Conservation (phyloP, 2,113 vertebrate species). For the Anguilla japonica region DNA sequence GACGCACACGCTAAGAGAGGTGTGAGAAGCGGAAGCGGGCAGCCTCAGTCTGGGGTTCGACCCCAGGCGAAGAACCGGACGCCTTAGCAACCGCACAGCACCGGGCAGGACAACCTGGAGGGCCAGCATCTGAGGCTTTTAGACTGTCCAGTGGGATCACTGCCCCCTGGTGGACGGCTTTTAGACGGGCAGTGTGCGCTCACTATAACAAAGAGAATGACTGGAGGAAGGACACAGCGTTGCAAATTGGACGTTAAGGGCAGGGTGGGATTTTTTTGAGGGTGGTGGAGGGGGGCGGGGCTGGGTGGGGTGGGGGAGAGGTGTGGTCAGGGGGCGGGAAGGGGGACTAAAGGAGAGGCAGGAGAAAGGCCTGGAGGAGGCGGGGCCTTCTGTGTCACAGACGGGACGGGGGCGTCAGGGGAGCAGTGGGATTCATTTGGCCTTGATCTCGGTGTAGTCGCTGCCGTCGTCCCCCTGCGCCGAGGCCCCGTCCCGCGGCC, state of each 20-base stretch:
- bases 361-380: not conserved
- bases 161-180: not conserved
- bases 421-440: slow-evolving; percentile 79
- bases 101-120: not conserved
- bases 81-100: no score
- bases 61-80: no score
- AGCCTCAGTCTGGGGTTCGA: no score
- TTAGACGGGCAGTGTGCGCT: no score
- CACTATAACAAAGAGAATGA: not conserved
- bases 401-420: slow-evolving; percentile 71
- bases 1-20: not conserved
- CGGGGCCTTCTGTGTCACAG: slow-evolving; percentile 63
- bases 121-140: not conserved
- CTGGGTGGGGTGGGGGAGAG: not conserved
- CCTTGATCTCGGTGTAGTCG: slow-evolving; percentile 75
- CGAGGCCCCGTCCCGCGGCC: slow-evolving; percentile 64
- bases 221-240: not conserved
- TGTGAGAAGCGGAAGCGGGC: no score
- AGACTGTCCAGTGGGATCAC: not conserved
- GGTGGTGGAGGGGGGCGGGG: slow-evolving; percentile 12
- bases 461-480: slow-evolving; percentile 71
- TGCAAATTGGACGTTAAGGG: not conserved
- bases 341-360: not conserved
- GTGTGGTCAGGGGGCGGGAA: not conserved
- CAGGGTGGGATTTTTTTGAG: not conserved